Evolutionary conservation across 2,797 vertebrate genomes (phyloP).

Genomic region (Craterocephalus amniculus): DNA sequence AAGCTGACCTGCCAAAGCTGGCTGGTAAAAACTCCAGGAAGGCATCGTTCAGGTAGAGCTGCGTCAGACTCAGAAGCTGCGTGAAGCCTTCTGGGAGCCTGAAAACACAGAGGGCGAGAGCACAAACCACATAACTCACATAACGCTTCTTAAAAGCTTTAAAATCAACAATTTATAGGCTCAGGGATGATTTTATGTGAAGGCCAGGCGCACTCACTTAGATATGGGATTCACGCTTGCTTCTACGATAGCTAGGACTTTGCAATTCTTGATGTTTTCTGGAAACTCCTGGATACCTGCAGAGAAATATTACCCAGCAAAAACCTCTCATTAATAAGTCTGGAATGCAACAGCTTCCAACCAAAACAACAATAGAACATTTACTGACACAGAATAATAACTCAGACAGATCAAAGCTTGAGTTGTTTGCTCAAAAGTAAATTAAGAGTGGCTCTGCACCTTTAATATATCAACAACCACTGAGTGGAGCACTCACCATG

Average conservation of each 20-base stretch:
- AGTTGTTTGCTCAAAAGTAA: constrained; percentile 19
- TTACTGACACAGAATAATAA: neutral
- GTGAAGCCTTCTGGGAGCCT: constrained; percentile 99
- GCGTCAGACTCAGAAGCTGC: constrained; percentile 94
- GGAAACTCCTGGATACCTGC: constrained; percentile 99
- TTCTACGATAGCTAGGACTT: constrained; percentile 93
- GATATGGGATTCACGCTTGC: constrained; percentile 99
- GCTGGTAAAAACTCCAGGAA: constrained; percentile 97
- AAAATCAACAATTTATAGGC: neutral
- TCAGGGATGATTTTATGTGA: neutral
- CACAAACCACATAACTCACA: constrained; percentile 21
- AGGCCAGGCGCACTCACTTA: constrained; percentile 85
- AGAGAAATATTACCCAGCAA: constrained; percentile 7
- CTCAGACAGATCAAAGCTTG: constrained; percentile 22
- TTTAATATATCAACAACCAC: constrained; percentile 52
- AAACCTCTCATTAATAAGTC: neutral
- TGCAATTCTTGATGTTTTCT: constrained; percentile 99
- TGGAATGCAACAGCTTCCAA: neutral
- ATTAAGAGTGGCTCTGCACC: constrained; percentile 47
- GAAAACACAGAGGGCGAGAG: constrained; percentile 38
- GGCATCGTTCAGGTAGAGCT: constrained; percentile 98
- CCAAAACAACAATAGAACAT: neutral
- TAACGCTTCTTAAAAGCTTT: constrained; percentile 2
- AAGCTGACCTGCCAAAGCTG: constrained; percentile 94
- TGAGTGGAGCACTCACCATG: constrained; percentile 23